A percentile compares a stretch with the other conserved stretches of the same genome.
Evolutionary conservation across 2,113 vertebrate species (phyloP).

Genomic region (Puntigrus tetrazona): DNA sequence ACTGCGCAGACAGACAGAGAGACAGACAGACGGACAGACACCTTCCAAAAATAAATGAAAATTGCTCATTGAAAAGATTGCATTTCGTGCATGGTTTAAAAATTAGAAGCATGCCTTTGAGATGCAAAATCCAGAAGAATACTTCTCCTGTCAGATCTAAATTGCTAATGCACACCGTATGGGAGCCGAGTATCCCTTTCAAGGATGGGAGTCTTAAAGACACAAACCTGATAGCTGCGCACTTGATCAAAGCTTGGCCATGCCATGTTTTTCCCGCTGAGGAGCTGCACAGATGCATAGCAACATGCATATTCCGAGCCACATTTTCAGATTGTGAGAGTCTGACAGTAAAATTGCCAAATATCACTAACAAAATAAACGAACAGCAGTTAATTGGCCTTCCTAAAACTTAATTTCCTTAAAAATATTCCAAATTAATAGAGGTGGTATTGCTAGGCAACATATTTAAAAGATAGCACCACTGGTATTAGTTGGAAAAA

Average conservation of each 20-base stretch:
- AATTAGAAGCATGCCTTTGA: slow-evolving; percentile 65
- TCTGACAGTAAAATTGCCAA: slow-evolving; percentile 44
- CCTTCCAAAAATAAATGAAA: not conserved
- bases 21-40: not conserved
- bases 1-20: not conserved
- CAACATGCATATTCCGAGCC: slow-evolving; percentile 58
- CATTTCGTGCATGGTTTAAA: slow-evolving; percentile 57
- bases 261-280: slow-evolving; percentile 60
- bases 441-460: not conserved
- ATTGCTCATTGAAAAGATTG: slow-evolving; percentile 35
- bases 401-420: slow-evolving; percentile 32
- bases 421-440: not conserved
- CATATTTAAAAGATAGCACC: not conserved
- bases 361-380: slow-evolving; percentile 44
- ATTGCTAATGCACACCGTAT: slow-evolving; percentile 76
- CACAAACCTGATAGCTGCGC: slow-evolving; percentile 70
- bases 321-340: slow-evolving; percentile 61
- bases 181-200: slow-evolving; percentile 69
- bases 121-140: slow-evolving; percentile 75
- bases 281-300: slow-evolving; percentile 63
- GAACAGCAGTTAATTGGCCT: slow-evolving; percentile 37
- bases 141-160: slow-evolving; percentile 73
- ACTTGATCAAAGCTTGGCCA: slow-evolving; percentile 72
- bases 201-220: slow-evolving; percentile 67
- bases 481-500: not conserved